Evolutionary conservation across 2,888 invertebrate genomes (phyloP), one percentile per base, ranked within the genome.

Genomic region (Altica lythri): DNA sequence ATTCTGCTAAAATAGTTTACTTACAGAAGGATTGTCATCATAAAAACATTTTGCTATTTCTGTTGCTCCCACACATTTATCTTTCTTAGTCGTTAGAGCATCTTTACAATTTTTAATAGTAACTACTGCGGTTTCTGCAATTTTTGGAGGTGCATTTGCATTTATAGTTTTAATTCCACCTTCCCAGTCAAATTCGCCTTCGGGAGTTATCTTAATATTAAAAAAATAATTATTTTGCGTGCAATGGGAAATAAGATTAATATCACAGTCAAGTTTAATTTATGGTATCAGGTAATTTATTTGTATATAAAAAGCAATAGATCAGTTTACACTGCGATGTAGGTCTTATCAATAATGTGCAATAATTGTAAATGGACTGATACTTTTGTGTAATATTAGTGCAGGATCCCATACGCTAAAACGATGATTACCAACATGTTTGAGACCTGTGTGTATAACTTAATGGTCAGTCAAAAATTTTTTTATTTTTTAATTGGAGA

Each of bases 11-110:
- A n/a, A n/a, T 22, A 4, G 12, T 4, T 35, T 34, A 27, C 55
- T 64, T 64, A 72, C 70, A 10, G 67, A 69, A 1, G 82, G 81
- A 60, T 82, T 78, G 18, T 77, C 68, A 10, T 78, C 72, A 66
- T 79, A 78, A 56, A 82, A 75, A 62, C 82, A 82, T 65, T 80
- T 78, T 1, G 80, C 78, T 2, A 78, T 64, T 63, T 80, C 74
- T 66, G 78, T 80, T 1, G 80, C 75, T 5, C 78, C 78, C 50
- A 78, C 79, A 68, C 82, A 82, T 35, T 78, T 68, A 59, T 82
- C 81, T 61, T 78, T 78, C 4, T 45, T 50, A 1, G 65, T 68
- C 61, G 67, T 64, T 2, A 66, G 60, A 12, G 79, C 72, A 76
- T 80, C 80, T 64, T 72, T 79, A 66, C 83, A 83, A 27, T 79